A percentile compares a stretch with the other conserved stretches of the same genome.
phyloP scores from a whole-genome alignment of 2,888 invertebrate species.

The Cremastobaeus sp. region DNA sequence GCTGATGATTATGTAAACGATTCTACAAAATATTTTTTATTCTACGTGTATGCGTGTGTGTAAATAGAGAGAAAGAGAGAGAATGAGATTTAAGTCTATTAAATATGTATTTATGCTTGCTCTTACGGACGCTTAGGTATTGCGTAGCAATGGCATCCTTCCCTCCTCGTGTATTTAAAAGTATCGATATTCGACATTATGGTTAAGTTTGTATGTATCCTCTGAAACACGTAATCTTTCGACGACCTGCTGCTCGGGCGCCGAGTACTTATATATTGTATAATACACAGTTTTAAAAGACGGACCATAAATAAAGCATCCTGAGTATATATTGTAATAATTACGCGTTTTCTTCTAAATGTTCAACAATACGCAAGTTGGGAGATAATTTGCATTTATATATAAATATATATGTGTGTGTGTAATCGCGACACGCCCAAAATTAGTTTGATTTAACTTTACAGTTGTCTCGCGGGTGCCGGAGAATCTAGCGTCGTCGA shows the following conservation, averaged over 20 bases:
- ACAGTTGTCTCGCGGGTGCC: slow-evolving; percentile 12
- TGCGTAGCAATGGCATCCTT: slow-evolving; percentile 49
- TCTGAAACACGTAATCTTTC: slow-evolving; percentile 68
- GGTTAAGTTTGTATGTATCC: too few relatives aligned
- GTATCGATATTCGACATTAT: slow-evolving; percentile 68
- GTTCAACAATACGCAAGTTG: slow-evolving; percentile 73
- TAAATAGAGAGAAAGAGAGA: too few relatives aligned
- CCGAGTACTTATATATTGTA: slow-evolving; percentile 72
- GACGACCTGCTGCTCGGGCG: slow-evolving; percentile 56
- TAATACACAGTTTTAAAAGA: slow-evolving; percentile 66
- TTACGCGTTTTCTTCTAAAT: slow-evolving; percentile 73
- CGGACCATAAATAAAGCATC: slow-evolving; percentile 77
- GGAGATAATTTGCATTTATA: slow-evolving; percentile 36
- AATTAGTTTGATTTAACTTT: slow-evolving; percentile 66
- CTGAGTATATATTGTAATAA: slow-evolving; percentile 79
- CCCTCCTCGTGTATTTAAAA: slow-evolving; percentile 64
- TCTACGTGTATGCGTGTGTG: slow-evolving; percentile 77
- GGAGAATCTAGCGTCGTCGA: slow-evolving; percentile 24
- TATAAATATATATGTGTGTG: slow-evolving; percentile 48
- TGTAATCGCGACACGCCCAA: slow-evolving; percentile 38
- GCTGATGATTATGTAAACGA: slow-evolving; percentile 78
- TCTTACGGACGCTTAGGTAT: slow-evolving; percentile 59
- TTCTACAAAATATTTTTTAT: slow-evolving; percentile 79
- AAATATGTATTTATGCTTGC: slow-evolving; percentile 63
- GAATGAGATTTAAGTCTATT: slow-evolving; percentile 66